Percentiles rank a stretch among this genome's conserved stretches.
Conservation (phyloP, 2,113 vertebrate species). For the Nannobrachium achirus region DNA sequence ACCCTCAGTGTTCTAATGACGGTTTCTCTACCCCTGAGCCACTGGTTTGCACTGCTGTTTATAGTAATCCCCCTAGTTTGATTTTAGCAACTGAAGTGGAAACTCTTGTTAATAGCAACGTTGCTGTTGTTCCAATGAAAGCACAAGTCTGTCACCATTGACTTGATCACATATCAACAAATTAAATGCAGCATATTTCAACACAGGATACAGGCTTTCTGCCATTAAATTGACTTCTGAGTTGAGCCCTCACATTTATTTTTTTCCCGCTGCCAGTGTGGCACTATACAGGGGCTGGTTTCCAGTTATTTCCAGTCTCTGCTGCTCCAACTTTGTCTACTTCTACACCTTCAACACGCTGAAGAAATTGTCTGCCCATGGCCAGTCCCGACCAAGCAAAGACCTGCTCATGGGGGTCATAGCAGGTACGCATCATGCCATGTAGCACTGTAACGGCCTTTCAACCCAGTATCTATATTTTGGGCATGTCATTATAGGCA, state of each 20-base stretch:
- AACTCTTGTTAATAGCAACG: no score
- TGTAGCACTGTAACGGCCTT: not conserved
- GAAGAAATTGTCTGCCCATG: conserved; percentile 63
- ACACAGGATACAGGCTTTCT: not conserved
- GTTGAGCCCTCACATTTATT: not conserved
- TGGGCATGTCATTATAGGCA: no score
- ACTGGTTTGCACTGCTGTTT: not conserved
- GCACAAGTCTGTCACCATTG: not conserved
- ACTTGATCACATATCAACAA: not conserved
- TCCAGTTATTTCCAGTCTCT: conserved; percentile 84
- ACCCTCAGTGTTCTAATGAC: no score
- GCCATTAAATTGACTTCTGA: not conserved
- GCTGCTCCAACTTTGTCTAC: conserved; percentile 86
- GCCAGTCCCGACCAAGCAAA: conserved; percentile 65
- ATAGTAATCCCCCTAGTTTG: conserved; percentile 4
- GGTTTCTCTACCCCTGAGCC: no score
- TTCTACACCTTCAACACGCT: conserved; percentile 85
- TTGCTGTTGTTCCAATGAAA: no score
- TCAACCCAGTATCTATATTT: no score
- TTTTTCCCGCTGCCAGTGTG: conserved; percentile 53
- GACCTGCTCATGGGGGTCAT: conserved; percentile 81
- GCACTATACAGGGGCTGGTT: conserved; percentile 85
- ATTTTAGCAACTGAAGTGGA: not conserved
- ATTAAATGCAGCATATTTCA: not conserved
- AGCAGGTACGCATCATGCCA: no score